A percentile compares a stretch with the other conserved stretches of the same genome.
Conservation (phyloP, 2,888 invertebrate species). For the Cheilosia vernalis region DNA sequence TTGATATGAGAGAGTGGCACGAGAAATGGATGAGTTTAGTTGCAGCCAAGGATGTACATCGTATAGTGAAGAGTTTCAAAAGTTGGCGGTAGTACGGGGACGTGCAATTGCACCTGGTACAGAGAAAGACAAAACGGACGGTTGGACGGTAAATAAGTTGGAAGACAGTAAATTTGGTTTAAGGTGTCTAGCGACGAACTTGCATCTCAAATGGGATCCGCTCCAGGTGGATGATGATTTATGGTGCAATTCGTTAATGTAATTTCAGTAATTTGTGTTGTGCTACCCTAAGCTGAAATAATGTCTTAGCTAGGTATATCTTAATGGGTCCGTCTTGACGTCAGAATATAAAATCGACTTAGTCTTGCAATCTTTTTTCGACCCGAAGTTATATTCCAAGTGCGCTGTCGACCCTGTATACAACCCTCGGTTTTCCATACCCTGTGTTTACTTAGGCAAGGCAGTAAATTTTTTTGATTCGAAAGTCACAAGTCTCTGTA, state of each 20-base stretch:
- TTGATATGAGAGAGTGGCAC: conserved; percentile 51
- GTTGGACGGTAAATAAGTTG: neutral
- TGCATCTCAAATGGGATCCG: neutral
- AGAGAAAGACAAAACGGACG: neutral
- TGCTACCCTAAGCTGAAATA: too few relatives aligned
- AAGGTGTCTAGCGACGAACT: neutral
- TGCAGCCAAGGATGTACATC: conserved; percentile 5
- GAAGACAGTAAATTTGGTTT: conserved; percentile 4
- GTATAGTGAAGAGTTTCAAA: conserved; percentile 22
- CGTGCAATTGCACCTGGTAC: conserved; percentile 34
- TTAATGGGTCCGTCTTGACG: too few relatives aligned
- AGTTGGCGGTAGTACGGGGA: conserved; percentile 25
- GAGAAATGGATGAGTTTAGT: conserved; percentile 42
- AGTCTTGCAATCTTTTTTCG: too few relatives aligned
- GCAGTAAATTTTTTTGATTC: too few relatives aligned
- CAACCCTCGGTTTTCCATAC: too few relatives aligned
- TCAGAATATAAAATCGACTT: too few relatives aligned
- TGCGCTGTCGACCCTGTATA: too few relatives aligned
- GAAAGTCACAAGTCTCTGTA: too few relatives aligned
- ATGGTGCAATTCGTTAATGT: neutral
- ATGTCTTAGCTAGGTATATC: too few relatives aligned
- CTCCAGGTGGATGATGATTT: neutral
- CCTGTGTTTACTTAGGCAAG: too few relatives aligned
- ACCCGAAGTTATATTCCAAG: too few relatives aligned
- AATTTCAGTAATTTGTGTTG: too few relatives aligned